Base-by-base conservation (phyloP, 2,888 invertebrate species). In the Fragum sueziense region DNA sequence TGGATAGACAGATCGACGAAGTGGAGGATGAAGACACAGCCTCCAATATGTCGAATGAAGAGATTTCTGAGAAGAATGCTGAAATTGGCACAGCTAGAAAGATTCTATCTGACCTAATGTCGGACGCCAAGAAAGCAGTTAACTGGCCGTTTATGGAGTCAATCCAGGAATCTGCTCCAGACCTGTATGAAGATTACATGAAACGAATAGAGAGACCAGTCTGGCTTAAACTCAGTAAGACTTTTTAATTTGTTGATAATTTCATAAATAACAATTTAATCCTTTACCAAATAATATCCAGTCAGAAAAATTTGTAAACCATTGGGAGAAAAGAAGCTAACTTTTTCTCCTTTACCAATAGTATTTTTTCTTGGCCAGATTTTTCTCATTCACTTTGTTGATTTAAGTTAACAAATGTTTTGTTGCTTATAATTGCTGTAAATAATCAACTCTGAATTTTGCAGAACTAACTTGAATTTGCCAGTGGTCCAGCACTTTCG, bases 181-280 rank as follows among this genome's bases (percentile, higher is more conserved):
- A 91, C 22, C 92, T 92, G 25, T 89, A 91, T 77, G 83, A 86
- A 37, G 93, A 93, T 82, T 94, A 94, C 87, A 92, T 92, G 86
- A 91, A 93, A 70, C 90, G 91, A 31, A 91, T 94, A 27, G 90
- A 92, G 51, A 90, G 93, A 61, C 94, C 94, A 7, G 93, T 94
- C 90, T 94, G 94, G 94, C 89, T 94, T 14, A 91, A 88, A 67
- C 93, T 93, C 89, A 93, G 94, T 94, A 87, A 91, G 93, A 90
- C 67, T 25, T 41, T 62, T 47, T 41, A 4, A 69, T 73, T 41
- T 68, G 79, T 88, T 90, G 68, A n/a, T n/a, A n/a, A n/a, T n/a
- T n/a, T n/a, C n/a, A n/a, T n/a, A n/a, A n/a, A n/a, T n/a, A n/a
- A n/a, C n/a, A n/a, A n/a, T n/a, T n/a, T n/a, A n/a, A n/a, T n/a